Base-by-base conservation (phyloP, 2,888 invertebrate genomes). In the Pedicia rivosa region DNA sequence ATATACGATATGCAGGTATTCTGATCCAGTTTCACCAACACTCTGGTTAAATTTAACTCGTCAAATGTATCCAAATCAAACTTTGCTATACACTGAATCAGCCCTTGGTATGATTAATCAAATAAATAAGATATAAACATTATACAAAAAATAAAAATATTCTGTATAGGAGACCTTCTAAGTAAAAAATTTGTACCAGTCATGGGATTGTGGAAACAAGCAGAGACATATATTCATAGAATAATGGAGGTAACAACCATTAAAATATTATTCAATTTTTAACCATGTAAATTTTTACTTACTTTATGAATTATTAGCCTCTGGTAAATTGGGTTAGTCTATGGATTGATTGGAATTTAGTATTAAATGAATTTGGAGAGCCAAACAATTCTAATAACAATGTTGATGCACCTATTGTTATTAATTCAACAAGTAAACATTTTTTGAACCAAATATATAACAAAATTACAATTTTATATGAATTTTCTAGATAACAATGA, bases 331-430 rank as follows among this genome's bases (percentile, higher is more conserved):
- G 73, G 62, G 74, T 78, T 0, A 68, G 69, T 14, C 88, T 83
- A 2, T 92, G 90, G 88, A 67, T 83, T 0, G 90, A 92, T 55
- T 92, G 90, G 90, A 94, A 92, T 56, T 60, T 91, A 36, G 78
- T 75, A 13, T 56, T 92, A 14, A 67, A 84, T 52, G 56, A 66
- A 38, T 43, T 52, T 1, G 90, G 90, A 13, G 87, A 88, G 1
- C 91, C 91, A 1, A 87, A 88, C 57, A 71, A 66, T 48, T 54
- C 51, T 1, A 34, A 54, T 9, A 59, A 59, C 40, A 48, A 43
- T 4, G 83, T 87, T 0, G 91, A 92, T 57, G 67, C 87, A 0
- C 74, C 88, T 0, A 75, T 92, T 36, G 64, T 60, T 20, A 50
- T 47, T 10, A 55, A 55, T 43, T 47, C 48, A 7, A 53, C 52